Evolutionary conservation across 2,888 invertebrate species (phyloP).

Genomic region (Erpobdella octoculata): DNA sequence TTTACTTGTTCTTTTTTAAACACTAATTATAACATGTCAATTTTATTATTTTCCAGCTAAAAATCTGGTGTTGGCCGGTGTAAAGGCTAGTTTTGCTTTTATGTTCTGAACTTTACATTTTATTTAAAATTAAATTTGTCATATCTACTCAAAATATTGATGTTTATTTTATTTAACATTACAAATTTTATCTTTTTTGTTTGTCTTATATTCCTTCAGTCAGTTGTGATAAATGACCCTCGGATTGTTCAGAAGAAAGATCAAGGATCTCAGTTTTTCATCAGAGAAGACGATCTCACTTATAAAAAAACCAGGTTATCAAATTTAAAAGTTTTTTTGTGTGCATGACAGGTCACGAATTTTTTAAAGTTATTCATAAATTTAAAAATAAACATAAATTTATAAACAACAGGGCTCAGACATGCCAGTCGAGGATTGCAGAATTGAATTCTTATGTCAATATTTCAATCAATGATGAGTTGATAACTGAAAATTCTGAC

Average conservation of each 20-base stretch:
- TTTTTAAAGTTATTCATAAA: too few relatives aligned
- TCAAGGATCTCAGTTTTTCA: constrained; percentile 49
- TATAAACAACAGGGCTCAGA: too few relatives aligned
- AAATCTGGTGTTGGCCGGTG: constrained; percentile 49
- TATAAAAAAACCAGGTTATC: constrained; percentile 22
- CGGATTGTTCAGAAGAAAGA: constrained; percentile 40
- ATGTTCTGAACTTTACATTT: neutral
- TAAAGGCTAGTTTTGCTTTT: constrained; percentile 43
- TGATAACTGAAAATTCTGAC: constrained; percentile 1
- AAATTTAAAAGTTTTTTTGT: neutral
- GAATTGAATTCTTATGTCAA: constrained; percentile 51
- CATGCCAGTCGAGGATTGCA: too few relatives aligned
- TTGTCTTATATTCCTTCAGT: constrained; percentile 39
- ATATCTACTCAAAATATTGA: neutral
- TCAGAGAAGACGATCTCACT: constrained; percentile 45
- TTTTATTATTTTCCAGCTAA: constrained; percentile 44
- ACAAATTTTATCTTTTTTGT: constrained; percentile 10
- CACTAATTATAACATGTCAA: neutral
- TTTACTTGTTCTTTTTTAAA: constrained; percentile 11
- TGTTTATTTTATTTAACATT: neutral
- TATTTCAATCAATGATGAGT: constrained; percentile 40
- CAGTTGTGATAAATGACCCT: constrained; percentile 48
- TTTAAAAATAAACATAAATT: too few relatives aligned
- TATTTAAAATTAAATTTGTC: too few relatives aligned
- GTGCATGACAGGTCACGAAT: too few relatives aligned